phyloP scores from a whole-genome alignment of 2,797 vertebrate genomes.

The Poeciliopsis turneri region DNA sequence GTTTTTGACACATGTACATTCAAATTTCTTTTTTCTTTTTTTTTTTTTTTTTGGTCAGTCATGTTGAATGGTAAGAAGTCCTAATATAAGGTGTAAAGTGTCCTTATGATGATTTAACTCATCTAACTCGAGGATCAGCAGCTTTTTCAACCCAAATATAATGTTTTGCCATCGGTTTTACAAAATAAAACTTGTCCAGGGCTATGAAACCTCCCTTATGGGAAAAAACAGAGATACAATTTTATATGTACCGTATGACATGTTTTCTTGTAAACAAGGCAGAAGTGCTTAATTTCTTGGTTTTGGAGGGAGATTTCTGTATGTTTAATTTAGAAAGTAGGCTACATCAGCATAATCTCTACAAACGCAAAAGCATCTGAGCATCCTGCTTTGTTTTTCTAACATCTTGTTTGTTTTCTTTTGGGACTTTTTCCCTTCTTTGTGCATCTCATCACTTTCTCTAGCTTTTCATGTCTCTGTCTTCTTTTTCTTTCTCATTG shows the following conservation, averaged over 20 bases:
- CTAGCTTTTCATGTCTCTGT: background rate
- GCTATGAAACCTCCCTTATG: background rate
- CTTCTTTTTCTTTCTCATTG: background rate
- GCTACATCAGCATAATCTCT: background rate
- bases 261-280: background rate
- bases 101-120: background rate
- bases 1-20: background rate
- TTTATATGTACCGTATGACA: background rate
- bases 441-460: background rate
- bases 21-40: background rate
- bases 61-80: background rate
- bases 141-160: background rate
- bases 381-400: background rate
- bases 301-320: background rate
- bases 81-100: background rate
- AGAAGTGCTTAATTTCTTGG: background rate
- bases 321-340: conserved; percentile 2
- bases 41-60: background rate
- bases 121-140: background rate
- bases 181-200: background rate
- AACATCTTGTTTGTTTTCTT: background rate
- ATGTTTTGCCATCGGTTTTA: background rate
- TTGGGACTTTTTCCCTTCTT: background rate
- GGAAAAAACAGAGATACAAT: background rate
- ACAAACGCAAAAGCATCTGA: background rate